Base-by-base conservation (phyloP, 1,140 invertebrate genomes). In the Neodiprion lecontei region DNA sequence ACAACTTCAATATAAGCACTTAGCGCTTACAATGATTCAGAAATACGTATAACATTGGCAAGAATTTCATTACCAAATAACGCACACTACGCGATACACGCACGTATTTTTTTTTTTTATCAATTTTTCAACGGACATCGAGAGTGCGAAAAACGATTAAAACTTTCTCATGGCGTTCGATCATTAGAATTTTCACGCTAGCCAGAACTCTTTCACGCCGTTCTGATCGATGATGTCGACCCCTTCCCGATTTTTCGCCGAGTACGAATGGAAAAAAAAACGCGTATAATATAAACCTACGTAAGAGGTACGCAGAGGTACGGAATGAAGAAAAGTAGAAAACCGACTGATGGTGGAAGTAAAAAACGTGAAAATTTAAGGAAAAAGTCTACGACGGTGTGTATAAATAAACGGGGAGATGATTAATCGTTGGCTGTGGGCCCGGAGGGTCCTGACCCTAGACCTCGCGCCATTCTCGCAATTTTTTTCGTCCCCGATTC, bases 101-200 rank as follows among this genome's bases (percentile, higher is more conserved):
- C 28, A 40, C 5, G 28, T 40, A 40, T 40, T 40, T 40, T 40
- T 28, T 28, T 28, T 40, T 40, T 40, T 40, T 40, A 40, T 40
- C 28, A 40, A 40, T 5, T 4, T 40, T 40, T 5, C 28, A 40
- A 40, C 28, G 28, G 28, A 40, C 28, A 40, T 5, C 2, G 5
- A 40, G 28, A 40, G 28, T 40, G 28, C 28, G 53, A 69, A 78
- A 79, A 84, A 86, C 85, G 85, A 86, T 86, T 87, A 86, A 85
- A 81, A 83, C 72, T 76, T 86, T 86, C 85, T 86, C 85, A 85
- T 86, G 82, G 76, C 81, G 76, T 79, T 86, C 86, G 84, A 87
- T 86, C 85, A 87, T 87, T 87, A 87, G 79, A 77, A 86, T 86
- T 86, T 87, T 84, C 84, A 86, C 83, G 83, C 82, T 84, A 79